Evolutionary conservation across 2,113 vertebrate genomes (phyloP).

Genomic region (Perca flavescens): DNA sequence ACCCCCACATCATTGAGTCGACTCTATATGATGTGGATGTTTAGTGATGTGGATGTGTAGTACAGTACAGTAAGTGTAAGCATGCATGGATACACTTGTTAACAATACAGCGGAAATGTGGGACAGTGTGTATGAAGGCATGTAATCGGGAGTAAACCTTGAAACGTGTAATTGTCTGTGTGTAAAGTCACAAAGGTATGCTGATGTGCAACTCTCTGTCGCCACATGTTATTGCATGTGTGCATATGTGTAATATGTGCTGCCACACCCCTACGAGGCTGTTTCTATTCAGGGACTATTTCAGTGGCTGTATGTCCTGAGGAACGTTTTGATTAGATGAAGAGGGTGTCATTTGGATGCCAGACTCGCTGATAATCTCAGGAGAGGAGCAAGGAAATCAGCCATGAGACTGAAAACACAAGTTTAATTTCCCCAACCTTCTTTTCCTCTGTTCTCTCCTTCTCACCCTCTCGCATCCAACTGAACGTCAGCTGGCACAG

Average conservation of each 20-base stretch:
- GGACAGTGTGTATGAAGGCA: slow-evolving; percentile 18
- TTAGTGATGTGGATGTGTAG: slow-evolving; percentile 9
- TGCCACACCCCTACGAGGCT: slow-evolving; percentile 48
- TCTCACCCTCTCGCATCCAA: slow-evolving; percentile 61
- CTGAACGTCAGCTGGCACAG: slow-evolving; percentile 66
- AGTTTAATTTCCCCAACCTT: slow-evolving; percentile 62
- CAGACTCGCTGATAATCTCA: slow-evolving; percentile 69
- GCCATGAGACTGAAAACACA: slow-evolving; percentile 75
- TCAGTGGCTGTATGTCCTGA: slow-evolving; percentile 42
- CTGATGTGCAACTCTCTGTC: neutral
- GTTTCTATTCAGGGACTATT: slow-evolving; percentile 36
- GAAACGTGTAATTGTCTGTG: neutral
- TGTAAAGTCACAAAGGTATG: slow-evolving; percentile 2
- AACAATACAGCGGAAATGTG: slow-evolving; percentile 27
- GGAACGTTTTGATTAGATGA: slow-evolving; percentile 60
- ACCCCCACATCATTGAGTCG: neutral
- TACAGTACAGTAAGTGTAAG: slow-evolving; percentile 1
- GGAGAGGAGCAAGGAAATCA: slow-evolving; percentile 66
- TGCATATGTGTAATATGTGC: slow-evolving; percentile 29
- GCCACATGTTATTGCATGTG: slow-evolving; percentile 11
- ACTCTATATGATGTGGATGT: neutral
- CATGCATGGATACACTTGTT: neutral
- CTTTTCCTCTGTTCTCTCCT: slow-evolving; percentile 30
- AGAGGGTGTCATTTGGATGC: slow-evolving; percentile 61
- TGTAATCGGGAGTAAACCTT: slow-evolving; percentile 9